These are phyloP conservation scores for Spisula subtruncata DNA, from an alignment of 2,888 invertebrate species.

Conservation along the genomic window DNA sequence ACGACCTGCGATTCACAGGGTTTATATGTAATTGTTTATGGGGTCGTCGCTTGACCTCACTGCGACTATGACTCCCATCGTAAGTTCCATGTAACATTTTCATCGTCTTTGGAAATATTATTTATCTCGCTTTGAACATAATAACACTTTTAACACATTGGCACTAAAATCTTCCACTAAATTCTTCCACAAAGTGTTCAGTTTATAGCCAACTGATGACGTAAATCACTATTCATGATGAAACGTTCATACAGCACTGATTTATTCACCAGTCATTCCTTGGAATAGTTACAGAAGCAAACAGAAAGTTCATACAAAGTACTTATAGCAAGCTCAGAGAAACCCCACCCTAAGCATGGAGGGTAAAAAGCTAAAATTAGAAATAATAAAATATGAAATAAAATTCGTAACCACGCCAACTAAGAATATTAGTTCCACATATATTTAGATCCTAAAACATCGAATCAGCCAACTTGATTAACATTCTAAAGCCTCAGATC, in stretches of 20 bases:
- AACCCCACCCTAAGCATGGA: not conserved
- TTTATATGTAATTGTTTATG: conserved; percentile 69
- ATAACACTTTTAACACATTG: not conserved
- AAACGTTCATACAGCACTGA: not conserved
- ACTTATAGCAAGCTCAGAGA: not conserved
- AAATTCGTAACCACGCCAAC: not conserved
- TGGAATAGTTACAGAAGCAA: not conserved
- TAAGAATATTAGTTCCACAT: not conserved
- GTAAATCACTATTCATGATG: not conserved
- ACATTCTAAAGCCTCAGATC: not conserved
- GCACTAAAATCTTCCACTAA: conserved; percentile 7
- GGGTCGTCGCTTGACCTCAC: conserved; percentile 74
- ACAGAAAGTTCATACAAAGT: not conserved
- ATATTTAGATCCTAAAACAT: not conserved
- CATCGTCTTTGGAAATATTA: conserved; percentile 6
- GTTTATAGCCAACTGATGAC: not conserved
- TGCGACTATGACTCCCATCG: conserved; percentile 50
- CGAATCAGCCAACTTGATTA: not conserved
- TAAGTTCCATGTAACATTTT: conserved; percentile 58
- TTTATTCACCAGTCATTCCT: not conserved
- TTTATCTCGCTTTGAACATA: conserved; percentile 16
- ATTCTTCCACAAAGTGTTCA: not conserved
- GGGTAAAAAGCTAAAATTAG: not conserved
- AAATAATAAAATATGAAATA: not conserved
- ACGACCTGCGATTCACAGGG: conserved; percentile 75